Percentiles rank a stretch among this genome's conserved stretches.
Conservation (phyloP, 2,113 vertebrate species). For the Anoura caudifer region DNA sequence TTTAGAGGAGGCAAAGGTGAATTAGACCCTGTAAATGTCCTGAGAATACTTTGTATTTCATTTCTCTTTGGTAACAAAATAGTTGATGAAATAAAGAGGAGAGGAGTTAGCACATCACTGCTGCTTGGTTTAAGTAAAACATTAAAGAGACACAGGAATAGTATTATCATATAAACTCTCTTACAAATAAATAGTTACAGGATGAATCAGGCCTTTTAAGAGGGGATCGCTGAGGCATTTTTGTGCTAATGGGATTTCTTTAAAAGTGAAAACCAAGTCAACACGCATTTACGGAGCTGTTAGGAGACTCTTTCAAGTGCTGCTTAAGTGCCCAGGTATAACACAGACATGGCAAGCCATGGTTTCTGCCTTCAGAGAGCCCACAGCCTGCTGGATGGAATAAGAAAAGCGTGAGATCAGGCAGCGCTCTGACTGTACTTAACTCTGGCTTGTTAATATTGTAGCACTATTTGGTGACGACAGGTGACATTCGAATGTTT, state of each 20-base stretch:
- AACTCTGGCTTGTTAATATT: background rate
- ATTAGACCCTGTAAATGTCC: background rate
- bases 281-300: background rate
- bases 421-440: background rate
- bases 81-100: constrained; percentile 11
- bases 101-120: background rate
- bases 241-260: background rate
- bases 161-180: background rate
- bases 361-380: background rate
- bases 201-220: background rate
- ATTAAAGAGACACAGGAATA: background rate
- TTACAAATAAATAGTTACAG: constrained; percentile 1
- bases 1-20: background rate
- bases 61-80: background rate
- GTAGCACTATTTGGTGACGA: background rate
- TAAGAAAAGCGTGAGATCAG: background rate
- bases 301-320: background rate
- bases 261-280: background rate
- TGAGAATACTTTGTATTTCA: background rate
- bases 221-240: background rate
- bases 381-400: background rate
- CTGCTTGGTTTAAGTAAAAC: background rate
- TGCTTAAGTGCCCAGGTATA: background rate
- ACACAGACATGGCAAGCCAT: background rate
- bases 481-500: background rate